These are phyloP conservation scores for Apogon hyalosoma DNA, from an alignment of 2,797 vertebrate species.

Conservation along the genomic window DNA sequence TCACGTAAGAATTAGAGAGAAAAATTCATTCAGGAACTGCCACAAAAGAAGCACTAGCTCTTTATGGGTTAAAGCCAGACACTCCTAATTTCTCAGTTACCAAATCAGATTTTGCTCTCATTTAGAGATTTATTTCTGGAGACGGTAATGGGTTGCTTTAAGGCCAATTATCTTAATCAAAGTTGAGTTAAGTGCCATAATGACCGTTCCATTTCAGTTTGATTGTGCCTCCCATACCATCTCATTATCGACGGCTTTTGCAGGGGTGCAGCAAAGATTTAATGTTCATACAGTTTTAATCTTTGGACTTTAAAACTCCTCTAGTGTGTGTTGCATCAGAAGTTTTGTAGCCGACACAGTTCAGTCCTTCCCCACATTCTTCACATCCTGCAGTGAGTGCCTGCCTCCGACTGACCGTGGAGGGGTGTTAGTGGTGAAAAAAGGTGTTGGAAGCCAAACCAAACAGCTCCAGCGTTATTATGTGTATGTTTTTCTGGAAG, in stretches of 20 bases:
- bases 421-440: slow-evolving; percentile 60
- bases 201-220: slow-evolving; percentile 54
- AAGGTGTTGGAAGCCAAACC: slow-evolving; percentile 71
- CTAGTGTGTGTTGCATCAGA: slow-evolving; percentile 29
- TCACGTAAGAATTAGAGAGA: no score
- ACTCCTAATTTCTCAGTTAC: slow-evolving; percentile 24
- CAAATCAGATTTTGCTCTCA: slow-evolving; percentile 64
- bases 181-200: slow-evolving; percentile 57
- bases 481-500: slow-evolving; percentile 66
- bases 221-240: slow-evolving; percentile 19
- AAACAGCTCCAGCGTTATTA: slow-evolving; percentile 53
- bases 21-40: no score
- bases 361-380: background rate
- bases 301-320: background rate
- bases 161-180: slow-evolving; percentile 59
- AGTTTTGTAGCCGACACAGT: background rate
- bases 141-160: slow-evolving; percentile 61
- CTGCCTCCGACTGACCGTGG: slow-evolving; percentile 19
- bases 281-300: background rate
- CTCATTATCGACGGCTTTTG: slow-evolving; percentile 37
- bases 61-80: slow-evolving; percentile 26
- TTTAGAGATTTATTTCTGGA: slow-evolving; percentile 66
- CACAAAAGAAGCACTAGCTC: no score
- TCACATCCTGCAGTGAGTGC: slow-evolving; percentile 24
- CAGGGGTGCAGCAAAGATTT: slow-evolving; percentile 7